Conservation (phyloP, 2,888 invertebrate species). For the Ephialtes manifestator region DNA sequence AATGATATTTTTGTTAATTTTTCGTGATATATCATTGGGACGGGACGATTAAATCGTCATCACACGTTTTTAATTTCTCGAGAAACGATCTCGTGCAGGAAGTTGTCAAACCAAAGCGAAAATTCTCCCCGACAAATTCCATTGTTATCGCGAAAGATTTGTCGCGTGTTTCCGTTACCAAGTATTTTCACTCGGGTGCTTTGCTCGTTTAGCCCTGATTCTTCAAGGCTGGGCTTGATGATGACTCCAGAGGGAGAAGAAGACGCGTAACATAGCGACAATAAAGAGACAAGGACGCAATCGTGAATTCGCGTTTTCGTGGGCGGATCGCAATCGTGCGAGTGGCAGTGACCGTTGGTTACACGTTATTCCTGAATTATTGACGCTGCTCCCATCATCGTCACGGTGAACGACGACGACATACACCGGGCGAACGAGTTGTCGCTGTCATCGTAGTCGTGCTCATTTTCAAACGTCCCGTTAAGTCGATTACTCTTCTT, state of each 20-base stretch:
- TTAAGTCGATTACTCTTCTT: too few relatives aligned
- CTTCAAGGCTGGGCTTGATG: background rate
- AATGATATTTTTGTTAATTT: too few relatives aligned
- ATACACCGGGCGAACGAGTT: constrained; percentile 35
- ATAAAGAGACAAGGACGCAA: constrained; percentile 4
- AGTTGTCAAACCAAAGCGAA: background rate
- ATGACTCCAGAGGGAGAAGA: background rate
- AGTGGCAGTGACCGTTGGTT: constrained; percentile 14
- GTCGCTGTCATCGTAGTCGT: background rate
- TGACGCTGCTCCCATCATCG: constrained; percentile 16
- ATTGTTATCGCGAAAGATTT: background rate
- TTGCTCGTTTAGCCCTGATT: background rate
- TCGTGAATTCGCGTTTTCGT: background rate
- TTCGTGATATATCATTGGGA: too few relatives aligned
- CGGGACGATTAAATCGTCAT: too few relatives aligned
- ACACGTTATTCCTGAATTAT: constrained; percentile 32
- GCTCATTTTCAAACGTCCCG: background rate
- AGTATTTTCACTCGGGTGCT: too few relatives aligned
- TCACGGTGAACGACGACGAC: constrained; percentile 44
- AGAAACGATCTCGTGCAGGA: background rate
- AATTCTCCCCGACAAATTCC: background rate
- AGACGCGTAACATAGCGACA: background rate
- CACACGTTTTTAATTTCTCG: background rate
- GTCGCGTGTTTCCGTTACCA: background rate
- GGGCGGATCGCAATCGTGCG: constrained; percentile 15